Base-by-base conservation (phyloP, 1,140 invertebrate genomes). In the Diachasmimorpha longicaudata region DNA sequence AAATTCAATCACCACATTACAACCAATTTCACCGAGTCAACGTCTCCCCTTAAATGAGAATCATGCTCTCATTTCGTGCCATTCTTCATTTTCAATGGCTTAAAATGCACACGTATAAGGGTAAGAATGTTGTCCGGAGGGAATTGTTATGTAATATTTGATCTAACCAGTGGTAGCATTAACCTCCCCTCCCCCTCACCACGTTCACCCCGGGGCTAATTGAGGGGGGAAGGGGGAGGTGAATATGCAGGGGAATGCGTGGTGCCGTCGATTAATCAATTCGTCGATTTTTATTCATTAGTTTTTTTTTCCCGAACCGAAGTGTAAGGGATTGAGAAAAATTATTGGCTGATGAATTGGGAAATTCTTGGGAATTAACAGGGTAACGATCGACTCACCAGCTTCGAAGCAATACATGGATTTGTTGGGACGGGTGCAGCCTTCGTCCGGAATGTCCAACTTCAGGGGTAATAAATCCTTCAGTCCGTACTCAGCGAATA, bases 401-500 rank as follows among this genome's bases (percentile, higher is more conserved):
- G 94, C 94, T 91, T 97, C 96, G 84, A 98, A 98, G 84, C 96
- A 98, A 85, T 93, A 97, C 93, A 97, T 95, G 67, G 93, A 94
- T 80, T 92, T 91, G 84, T 96, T 96, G 1, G 95, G 95, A 67
- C 96, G 89, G 2, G 95, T 97, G 86, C 96, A 98, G n/a, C 96
- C 96, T 89, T 97, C 95, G 86, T 97, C 96, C 4, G 96, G 96
- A 75, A 96, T 94, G 79, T 96, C 94, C 37, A 96, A 88, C 84
- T 97, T 97, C n/a, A 97, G 88, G 0, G 96, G 96, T 13, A 98
- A 85, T 58, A 98, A 88, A 85, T 97, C 96, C 85, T 97, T 97
- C 0, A 97, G 85, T 0, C 96, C 96, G 81, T 96, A 96, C 78
- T 96, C 93, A 73, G 93, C 88, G 86, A 98, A 97, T 0, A 95